phyloP scores from a whole-genome alignment of 2,797 vertebrate species.

The Brachymystax lenok region DNA sequence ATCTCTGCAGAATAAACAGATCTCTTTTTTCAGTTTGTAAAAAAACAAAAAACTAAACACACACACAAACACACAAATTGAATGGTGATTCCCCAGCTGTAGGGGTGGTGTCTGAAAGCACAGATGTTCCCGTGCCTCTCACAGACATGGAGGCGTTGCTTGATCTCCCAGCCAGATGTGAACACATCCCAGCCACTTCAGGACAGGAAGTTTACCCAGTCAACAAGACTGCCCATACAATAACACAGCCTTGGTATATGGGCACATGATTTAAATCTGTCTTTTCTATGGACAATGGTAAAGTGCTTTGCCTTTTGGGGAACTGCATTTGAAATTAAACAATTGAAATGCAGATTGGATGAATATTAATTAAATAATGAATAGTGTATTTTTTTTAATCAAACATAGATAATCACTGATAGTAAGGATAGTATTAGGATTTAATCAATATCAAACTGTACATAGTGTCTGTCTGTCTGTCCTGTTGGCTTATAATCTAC shows the following conservation, averaged over 20 bases:
- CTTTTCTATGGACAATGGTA: neutral
- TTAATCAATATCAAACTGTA: neutral
- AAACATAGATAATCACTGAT: neutral
- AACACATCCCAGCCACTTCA: slow-evolving; percentile 38
- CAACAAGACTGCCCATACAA: slow-evolving; percentile 31
- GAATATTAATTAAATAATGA: no score
- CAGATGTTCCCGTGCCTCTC: slow-evolving; percentile 73
- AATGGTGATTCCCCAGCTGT: slow-evolving; percentile 58
- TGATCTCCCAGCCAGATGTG: slow-evolving; percentile 80
- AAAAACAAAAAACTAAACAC: no score
- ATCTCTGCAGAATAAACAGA: slow-evolving; percentile 47
- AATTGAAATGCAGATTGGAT: neutral
- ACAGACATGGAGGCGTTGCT: slow-evolving; percentile 63
- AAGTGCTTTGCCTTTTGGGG: neutral
- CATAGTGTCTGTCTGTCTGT: neutral
- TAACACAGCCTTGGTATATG: slow-evolving; percentile 1
- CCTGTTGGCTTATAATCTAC: neutral
- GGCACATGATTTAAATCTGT: neutral
- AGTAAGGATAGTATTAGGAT: neutral
- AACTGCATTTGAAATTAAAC: neutral
- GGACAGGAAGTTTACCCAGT: slow-evolving; percentile 36
- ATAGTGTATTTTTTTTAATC: neutral
- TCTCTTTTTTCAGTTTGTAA: no score
- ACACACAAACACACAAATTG: slow-evolving; percentile 38
- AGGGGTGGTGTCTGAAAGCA: slow-evolving; percentile 71